phyloP scores from a whole-genome alignment of 2,113 vertebrate species.

The Gavialis gangeticus region DNA sequence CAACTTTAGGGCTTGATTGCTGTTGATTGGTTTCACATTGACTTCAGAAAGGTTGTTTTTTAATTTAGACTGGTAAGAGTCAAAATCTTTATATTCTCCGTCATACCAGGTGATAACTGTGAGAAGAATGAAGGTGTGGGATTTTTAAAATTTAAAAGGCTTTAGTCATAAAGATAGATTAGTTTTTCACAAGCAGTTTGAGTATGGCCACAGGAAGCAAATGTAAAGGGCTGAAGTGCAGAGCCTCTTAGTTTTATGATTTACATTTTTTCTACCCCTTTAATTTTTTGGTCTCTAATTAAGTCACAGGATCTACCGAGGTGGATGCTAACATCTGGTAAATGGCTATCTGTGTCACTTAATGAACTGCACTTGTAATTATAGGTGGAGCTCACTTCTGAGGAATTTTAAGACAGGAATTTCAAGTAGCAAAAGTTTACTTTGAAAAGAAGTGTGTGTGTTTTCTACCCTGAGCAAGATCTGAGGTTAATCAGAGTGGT shows the following conservation, averaged over 20 bases:
- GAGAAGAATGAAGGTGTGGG: conserved; percentile 60
- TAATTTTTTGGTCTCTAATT: conserved; percentile 69
- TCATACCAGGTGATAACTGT: conserved; percentile 60
- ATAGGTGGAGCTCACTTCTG: conserved; percentile 57
- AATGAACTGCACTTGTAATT: conserved; percentile 66
- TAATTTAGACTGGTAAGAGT: conserved; percentile 60
- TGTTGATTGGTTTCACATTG: conserved; percentile 42
- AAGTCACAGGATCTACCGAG: conserved; percentile 45
- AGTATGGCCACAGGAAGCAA: conserved; percentile 45
- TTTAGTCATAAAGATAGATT: conserved; percentile 58
- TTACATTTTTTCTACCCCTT: conserved; percentile 65
- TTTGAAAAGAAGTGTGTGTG: conserved; percentile 10
- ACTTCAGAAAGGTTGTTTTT: conserved; percentile 26
- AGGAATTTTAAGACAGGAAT: conserved; percentile 54
- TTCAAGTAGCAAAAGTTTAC: conserved; percentile 49
- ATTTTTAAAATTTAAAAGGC: not conserved
- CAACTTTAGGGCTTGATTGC: conserved; percentile 10
- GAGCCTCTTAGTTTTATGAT: conserved; percentile 62
- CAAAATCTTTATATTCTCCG: conserved; percentile 56
- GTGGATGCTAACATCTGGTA: conserved; percentile 20
- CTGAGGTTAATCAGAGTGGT: not conserved
- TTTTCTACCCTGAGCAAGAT: conserved; percentile 6
- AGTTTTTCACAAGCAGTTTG: conserved; percentile 50
- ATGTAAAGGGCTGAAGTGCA: not conserved
- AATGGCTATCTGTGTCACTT: conserved; percentile 51